Conservation (phyloP, 2,113 vertebrate genomes). For the Cyrtonyx montezumae region DNA sequence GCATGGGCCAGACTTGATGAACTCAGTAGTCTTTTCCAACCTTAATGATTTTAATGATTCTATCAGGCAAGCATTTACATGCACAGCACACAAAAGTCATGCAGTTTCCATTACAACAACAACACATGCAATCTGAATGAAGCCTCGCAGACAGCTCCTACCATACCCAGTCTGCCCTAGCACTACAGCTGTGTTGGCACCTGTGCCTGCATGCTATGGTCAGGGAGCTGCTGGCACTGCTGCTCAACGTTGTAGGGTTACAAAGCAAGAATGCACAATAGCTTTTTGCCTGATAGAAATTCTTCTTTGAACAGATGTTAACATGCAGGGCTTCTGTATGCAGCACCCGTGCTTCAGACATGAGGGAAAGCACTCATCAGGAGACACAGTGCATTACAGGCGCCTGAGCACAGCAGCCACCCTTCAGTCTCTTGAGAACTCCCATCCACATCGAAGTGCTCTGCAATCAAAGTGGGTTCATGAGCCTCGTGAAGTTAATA, state of each 20-base stretch:
- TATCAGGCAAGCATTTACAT: background rate
- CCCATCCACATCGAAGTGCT: background rate
- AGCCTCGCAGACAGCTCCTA: background rate
- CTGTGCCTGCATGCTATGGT: fast-evolving
- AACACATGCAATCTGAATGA: background rate
- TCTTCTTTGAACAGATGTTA: background rate
- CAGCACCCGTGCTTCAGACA: background rate
- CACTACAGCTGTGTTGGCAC: background rate
- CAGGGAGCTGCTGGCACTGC: fast-evolving
- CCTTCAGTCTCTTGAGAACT: background rate
- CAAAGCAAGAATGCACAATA: background rate
- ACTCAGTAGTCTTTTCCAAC: too few species aligned
- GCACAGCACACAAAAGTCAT: background rate
- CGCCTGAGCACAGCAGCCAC: background rate
- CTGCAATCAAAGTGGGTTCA: background rate
- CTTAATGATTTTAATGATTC: too few species aligned
- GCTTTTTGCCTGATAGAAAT: background rate
- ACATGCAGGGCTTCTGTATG: background rate
- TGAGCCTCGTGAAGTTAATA: slow-evolving; percentile 37
- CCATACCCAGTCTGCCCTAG: background rate
- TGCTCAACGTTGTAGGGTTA: background rate
- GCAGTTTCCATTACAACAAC: background rate
- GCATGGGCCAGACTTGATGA: too few species aligned
- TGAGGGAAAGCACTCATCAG: background rate
- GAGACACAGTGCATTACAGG: background rate